Evolutionary conservation across 2,113 vertebrate genomes (phyloP), one percentile per base, ranked within the genome.

Genomic region (Oreochromis tanganicae): DNA sequence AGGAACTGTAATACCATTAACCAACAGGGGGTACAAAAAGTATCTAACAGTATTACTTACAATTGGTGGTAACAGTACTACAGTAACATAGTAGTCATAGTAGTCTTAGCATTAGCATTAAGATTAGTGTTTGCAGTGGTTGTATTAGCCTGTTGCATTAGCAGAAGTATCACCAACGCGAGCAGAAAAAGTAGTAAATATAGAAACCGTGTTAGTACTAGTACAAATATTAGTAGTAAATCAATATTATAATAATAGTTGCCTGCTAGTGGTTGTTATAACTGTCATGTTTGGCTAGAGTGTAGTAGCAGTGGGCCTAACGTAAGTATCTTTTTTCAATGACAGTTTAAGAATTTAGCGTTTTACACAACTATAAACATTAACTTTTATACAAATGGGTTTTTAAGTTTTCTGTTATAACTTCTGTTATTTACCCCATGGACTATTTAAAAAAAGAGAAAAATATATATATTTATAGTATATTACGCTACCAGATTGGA

Each of bases 251-350:
- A 27, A 27, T 27, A 48, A 17, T 17, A 17, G 14, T 16, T 16
- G 14, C 46, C 43, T 46, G 43, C 13, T 13, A 24, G 9, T 71
- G 36, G 41, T 43, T 43, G 36, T 71, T 43, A 71, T 43, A 71
- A 5, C 36, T 5, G 36, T 1, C 36, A 9, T 16, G 36, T 24
- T 43, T 71, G 66, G 36, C 66, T 71, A 21, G 7, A 43, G 36
- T 14, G 21, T 71, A 41, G 12, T 71, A 14, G n/a, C n/a, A 24
- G 63, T 68, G 63, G n/a, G 36, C n/a, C 10, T 5, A 12, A 38
- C 1, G 1, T 13, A 38, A 38, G 0, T 3, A 1, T 68, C 6
- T 3, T 41, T 68, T 38, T 68, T 68, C n/a, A 43, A 24, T 14
- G 63, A 71, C 4, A 71, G 36, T 71, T 41, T 71, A 41, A 71